A percentile compares a stretch with the other conserved stretches of the same genome.
These are phyloP conservation scores for Paramisgurnus dabryanus DNA, from an alignment of 2,113 vertebrate genomes.

Conservation along the genomic window DNA sequence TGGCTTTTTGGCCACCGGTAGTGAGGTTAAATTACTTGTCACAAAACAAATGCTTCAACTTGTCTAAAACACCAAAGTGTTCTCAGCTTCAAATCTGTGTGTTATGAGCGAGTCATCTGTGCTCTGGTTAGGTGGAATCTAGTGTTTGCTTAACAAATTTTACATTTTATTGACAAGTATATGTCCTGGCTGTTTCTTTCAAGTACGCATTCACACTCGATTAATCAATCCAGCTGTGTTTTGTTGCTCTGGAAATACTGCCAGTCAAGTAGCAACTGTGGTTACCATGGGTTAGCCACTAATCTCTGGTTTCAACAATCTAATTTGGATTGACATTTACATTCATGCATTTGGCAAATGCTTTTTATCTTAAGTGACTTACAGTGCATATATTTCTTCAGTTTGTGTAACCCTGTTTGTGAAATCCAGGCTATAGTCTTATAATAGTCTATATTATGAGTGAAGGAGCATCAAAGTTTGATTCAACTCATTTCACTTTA, in stretches of 20 bases:
- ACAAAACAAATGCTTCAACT: neutral
- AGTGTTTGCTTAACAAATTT: conserved; percentile 74
- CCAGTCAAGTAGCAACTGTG: neutral
- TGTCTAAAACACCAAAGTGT: conserved; percentile 37
- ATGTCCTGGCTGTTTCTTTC: conserved; percentile 47
- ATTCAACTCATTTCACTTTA: too few species aligned
- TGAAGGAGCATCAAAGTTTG: too few species aligned
- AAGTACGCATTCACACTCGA: conserved; percentile 46
- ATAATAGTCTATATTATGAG: too few species aligned
- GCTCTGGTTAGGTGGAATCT: conserved; percentile 65
- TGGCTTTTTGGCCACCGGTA: too few species aligned
- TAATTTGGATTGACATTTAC: neutral
- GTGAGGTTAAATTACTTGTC: too few species aligned
- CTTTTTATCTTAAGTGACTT: too few species aligned
- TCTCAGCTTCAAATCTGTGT: conserved; percentile 28
- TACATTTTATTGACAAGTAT: conserved; percentile 69
- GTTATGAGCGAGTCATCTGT: conserved; percentile 51
- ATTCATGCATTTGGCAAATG: too few species aligned
- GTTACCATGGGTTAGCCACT: neutral
- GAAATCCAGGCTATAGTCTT: neutral
- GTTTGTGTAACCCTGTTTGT: too few species aligned
- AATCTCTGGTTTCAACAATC: neutral
- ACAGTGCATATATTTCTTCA: too few species aligned
- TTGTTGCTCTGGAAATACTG: neutral
- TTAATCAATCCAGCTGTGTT: neutral